Base-by-base conservation (phyloP, 2,797 vertebrate genomes). In the Crocodylus rhombifer region DNA sequence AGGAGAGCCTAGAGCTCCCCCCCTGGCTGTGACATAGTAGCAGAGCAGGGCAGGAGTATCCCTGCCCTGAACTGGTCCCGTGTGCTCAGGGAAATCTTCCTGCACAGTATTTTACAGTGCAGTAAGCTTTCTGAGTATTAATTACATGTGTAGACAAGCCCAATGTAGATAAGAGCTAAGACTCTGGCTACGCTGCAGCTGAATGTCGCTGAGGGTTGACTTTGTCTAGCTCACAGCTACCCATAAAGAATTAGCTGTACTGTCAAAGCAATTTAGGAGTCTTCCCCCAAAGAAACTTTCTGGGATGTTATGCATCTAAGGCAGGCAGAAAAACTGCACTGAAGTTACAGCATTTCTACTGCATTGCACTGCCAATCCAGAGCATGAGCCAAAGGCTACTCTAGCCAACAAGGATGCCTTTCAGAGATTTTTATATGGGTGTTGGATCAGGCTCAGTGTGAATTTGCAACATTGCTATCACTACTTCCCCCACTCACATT, bases 211-310 rank as follows among this genome's bases (percentile, higher is more conserved):
- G 42, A 51, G 42, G 42, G 42, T 51, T 51, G 10, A 51, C 42
- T 51, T 84, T 79, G 42, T 11, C 58, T 80, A 58, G 9, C 28
- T 55, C 36, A 5, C 78, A 51, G 33, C 91, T 85, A 81, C 12
- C 21, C 3, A 18, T 64, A 60, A 63, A 56, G 91, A 79, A 63
- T 14, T 84, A 13, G 6, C 5, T 21, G 86, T 4, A n/a, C 51
- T 82, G 87, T 87, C 42, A 80, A 89, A 89, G 60, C 15, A 51
- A 10, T 51, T 51, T 79, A 81, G 73, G 79, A 87, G 36, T 51
- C 42, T 51, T 51, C 42, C 42, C 42, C 42, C 42, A 51, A 51
- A 51, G 42, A 51, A 51, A 51, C 42, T 10, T 51, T 51, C 42
- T 51, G 42, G 6, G 42, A 51, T 51, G 42, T 51, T 51, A 51